Percentiles rank a stretch among this genome's conserved stretches.
Evolutionary conservation across 2,113 vertebrate species (phyloP).

Genomic region (Sarotherodon lohbergeri): DNA sequence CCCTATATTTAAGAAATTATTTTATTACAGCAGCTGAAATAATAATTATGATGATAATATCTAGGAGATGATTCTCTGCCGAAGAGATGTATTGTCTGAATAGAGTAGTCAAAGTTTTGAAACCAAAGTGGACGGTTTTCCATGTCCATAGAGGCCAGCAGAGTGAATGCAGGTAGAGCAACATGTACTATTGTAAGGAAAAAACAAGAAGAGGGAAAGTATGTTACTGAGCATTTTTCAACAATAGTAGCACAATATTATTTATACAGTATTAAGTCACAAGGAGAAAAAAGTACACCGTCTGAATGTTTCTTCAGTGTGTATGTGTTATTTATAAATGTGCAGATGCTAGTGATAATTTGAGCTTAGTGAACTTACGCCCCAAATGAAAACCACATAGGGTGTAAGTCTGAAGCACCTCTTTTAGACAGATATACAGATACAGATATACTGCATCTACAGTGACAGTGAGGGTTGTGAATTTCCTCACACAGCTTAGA

Average conservation of each 20-base stretch:
- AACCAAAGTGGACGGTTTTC: too few species aligned
- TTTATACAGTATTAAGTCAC: fast-evolving
- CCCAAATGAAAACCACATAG: background rate
- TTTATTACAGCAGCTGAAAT: too few species aligned
- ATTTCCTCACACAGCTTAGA: background rate
- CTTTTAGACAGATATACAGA: too few species aligned
- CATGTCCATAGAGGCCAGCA: too few species aligned
- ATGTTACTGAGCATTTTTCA: background rate
- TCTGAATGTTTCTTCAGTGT: background rate
- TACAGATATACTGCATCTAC: fast-evolving
- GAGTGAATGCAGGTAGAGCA: fast-evolving
- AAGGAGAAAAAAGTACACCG: background rate
- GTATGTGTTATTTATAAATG: background rate
- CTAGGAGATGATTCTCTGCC: fast-evolving
- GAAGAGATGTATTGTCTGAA: too few species aligned
- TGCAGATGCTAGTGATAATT: background rate
- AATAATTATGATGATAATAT: too few species aligned
- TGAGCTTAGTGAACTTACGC: background rate
- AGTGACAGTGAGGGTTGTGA: too few species aligned
- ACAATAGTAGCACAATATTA: fast-evolving
- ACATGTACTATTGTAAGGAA: background rate
- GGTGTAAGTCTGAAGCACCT: too few species aligned
- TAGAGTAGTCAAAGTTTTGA: too few species aligned
- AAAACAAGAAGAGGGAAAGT: background rate
- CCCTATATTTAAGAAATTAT: too few species aligned